Evolutionary conservation across 2,113 vertebrate genomes (phyloP).

Genomic region (Thunnus thynnus): DNA sequence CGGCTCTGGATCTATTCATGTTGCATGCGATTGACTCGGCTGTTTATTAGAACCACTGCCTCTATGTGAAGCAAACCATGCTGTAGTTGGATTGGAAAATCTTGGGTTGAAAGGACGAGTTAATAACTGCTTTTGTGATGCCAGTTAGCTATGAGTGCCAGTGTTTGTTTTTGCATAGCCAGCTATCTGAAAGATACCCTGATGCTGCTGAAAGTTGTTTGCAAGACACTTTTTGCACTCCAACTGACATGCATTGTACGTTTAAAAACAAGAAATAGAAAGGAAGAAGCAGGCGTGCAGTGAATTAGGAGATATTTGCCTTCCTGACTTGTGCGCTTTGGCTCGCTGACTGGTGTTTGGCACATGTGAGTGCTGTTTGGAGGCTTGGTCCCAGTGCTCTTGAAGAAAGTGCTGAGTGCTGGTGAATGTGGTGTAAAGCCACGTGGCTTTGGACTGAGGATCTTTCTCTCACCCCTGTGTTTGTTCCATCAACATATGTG

Average conservation of each 20-base stretch:
- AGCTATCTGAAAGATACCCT: conserved; percentile 33
- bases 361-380: conserved; percentile 33
- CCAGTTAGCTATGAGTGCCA: conserved; percentile 41
- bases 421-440: conserved; percentile 75
- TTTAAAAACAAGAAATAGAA: conserved; percentile 6
- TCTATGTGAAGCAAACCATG: conserved; percentile 19
- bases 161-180: conserved; percentile 45
- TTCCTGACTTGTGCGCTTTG: conserved; percentile 54
- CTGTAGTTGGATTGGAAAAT: conserved; percentile 36
- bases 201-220: conserved; percentile 25
- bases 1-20: conserved; percentile 9
- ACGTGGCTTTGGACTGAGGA: conserved; percentile 68
- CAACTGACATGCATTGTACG: not conserved
- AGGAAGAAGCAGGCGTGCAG: conserved; percentile 14
- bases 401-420: conserved; percentile 79
- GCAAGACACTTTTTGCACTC: not conserved
- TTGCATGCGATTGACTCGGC: conserved; percentile 12
- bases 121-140: conserved; percentile 46
- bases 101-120: conserved; percentile 21
- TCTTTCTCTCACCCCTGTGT: conserved; percentile 55
- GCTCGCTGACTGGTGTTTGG: conserved; percentile 61
- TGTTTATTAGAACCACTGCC: conserved; percentile 49
- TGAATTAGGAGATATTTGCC: conserved; percentile 34
- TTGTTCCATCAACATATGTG: conserved; percentile 78
- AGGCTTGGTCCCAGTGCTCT: conserved; percentile 46